Evolutionary conservation across 2,888 invertebrate genomes (phyloP).

Genomic region (Belgica antarctica): DNA sequence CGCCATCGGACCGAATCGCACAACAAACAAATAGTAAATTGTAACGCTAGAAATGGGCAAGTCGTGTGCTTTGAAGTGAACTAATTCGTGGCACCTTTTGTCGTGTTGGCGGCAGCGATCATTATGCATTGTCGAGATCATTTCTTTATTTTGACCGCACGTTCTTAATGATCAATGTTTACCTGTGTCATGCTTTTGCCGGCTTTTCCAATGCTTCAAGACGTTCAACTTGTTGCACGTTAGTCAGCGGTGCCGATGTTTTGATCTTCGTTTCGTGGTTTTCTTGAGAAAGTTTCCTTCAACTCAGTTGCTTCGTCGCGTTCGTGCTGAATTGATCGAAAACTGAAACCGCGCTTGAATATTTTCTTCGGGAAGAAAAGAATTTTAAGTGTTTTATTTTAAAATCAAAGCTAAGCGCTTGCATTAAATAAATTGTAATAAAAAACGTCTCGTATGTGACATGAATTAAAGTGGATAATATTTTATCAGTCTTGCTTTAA

Average conservation of each 20-base stretch:
- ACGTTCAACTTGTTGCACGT: background rate
- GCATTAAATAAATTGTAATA: slow-evolving; percentile 14
- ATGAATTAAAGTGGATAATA: slow-evolving; percentile 4
- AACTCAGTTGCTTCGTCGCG: slow-evolving; percentile 13
- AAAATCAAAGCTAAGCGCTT: slow-evolving; percentile 6
- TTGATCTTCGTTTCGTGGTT: slow-evolving; percentile 5
- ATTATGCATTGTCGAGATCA: background rate
- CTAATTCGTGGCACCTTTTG: slow-evolving; percentile 9
- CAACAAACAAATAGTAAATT: slow-evolving; percentile 26
- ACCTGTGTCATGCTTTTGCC: background rate
- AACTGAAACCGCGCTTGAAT: background rate
- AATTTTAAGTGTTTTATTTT: slow-evolving; percentile 16
- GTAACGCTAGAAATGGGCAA: background rate
- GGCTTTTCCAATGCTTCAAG: background rate
- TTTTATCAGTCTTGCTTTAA: slow-evolving; percentile 16
- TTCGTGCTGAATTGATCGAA: slow-evolving; percentile 1
- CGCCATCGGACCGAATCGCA: background rate
- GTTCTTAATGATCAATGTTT: background rate
- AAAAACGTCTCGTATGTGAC: slow-evolving; percentile 16
- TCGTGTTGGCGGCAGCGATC: background rate
- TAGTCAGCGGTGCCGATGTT: background rate
- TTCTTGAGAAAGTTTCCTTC: background rate
- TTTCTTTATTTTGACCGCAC: too few relatives aligned
- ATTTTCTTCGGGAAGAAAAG: background rate
- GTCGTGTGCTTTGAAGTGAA: background rate